Evolutionary conservation across 23 tunicate genomes (phyloP).

Genomic region (Ascidia mentula): DNA sequence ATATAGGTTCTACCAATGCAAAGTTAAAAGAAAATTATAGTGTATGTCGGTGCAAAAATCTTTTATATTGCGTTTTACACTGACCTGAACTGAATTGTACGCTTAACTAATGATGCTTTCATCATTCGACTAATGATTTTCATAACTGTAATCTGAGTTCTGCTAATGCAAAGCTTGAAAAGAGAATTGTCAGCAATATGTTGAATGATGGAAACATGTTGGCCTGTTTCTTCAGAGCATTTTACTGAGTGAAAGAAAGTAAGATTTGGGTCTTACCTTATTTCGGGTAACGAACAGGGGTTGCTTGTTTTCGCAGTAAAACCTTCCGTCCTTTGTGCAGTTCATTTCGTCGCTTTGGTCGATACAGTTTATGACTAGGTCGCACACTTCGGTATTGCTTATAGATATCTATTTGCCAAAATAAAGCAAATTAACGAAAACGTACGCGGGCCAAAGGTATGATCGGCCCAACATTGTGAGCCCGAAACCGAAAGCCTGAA

Average conservation of each 20-base stretch:
- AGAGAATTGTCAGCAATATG: not conserved
- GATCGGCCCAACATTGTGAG: not conserved
- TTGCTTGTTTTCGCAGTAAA: slow-evolving; percentile 45
- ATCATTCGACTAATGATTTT: too few relatives aligned
- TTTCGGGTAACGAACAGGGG: slow-evolving; percentile 35
- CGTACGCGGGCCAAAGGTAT: not conserved
- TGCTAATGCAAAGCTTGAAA: not conserved
- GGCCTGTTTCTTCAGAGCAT: not conserved
- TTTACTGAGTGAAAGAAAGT: not conserved
- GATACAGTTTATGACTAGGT: slow-evolving; percentile 5
- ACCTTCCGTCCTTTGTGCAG: slow-evolving; percentile 41
- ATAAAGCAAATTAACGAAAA: too few relatives aligned
- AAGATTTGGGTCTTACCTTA: not conserved
- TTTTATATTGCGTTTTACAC: not conserved
- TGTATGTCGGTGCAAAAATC: too few relatives aligned
- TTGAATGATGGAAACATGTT: not conserved
- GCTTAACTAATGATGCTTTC: not conserved
- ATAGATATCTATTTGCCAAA: not conserved
- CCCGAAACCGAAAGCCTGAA: not conserved
- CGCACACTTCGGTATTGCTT: not conserved
- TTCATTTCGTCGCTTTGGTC: slow-evolving; percentile 26
- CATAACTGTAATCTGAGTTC: not conserved
- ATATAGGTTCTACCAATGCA: too few relatives aligned
- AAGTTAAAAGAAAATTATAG: too few relatives aligned
- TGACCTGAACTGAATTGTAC: not conserved